Evolutionary conservation across 2,888 invertebrate species (phyloP), one percentile per base, ranked within the genome.

Genomic region (Candidula unifasciata): DNA sequence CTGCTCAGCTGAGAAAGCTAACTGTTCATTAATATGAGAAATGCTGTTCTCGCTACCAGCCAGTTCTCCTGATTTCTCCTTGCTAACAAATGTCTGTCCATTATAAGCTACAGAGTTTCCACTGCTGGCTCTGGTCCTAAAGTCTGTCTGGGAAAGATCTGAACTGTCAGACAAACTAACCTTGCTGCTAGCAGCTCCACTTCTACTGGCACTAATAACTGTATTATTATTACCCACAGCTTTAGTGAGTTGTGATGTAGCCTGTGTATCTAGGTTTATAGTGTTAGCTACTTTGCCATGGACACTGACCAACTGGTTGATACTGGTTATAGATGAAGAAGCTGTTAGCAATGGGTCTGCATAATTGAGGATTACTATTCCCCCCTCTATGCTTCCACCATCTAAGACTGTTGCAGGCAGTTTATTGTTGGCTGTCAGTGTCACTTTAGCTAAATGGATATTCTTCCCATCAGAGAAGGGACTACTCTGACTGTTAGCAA

Each of bases 301-400:
- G 5, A 82, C 73, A 30, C 64, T 82, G 30, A 82, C 82, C 37
- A 82, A 44, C 44, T 82, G 73, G 64, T 82, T 82, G 57, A 82
- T 82, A 64, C 64, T 82, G 64, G 35, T 57, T 44, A 82, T 44
- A n/a, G 74, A 37, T 10, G 73, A 60, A 54, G 74, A 60, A 44
- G 73, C 30, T 21, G 13, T 60, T 0, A 44, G 30, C 18, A n/a
- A 35, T 13, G 73, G 64, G 16, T 82, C 82, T 8, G 84, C n/a
- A n/a, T 80, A 84, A 35, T 80, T 84, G n/a, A 84, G 30, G 6
- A 84, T 73, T 30, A 84, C 80, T 21, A 84, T 68, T 13, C 76
- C 80, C 6, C 54, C 74, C 27, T 80, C 74, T 44, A 66, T 35
- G 16, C 37, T 35, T 8, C 68, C 54, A 44, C 66, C 73, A 52